A percentile compares a stretch with the other conserved stretches of the same genome.
phyloP scores from a whole-genome alignment of 1,140 invertebrate species.

The Thalassaphorura encarpata region DNA sequence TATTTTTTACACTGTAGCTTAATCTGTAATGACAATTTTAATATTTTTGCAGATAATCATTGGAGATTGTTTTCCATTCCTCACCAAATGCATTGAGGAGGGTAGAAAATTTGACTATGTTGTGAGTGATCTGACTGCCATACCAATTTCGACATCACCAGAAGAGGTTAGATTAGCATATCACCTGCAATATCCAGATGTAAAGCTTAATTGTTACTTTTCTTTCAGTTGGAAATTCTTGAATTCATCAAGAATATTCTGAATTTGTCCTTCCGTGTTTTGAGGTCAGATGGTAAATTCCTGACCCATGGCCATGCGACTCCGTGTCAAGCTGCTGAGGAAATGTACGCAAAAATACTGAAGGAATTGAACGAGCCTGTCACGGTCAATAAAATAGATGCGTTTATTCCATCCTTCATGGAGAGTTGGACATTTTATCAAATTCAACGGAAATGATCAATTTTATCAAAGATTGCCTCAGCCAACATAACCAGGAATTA shows the following conservation, averaged over 20 bases:
- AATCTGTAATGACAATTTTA: neutral
- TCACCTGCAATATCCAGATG: neutral
- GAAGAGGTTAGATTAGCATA: conserved; percentile 36
- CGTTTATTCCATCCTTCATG: conserved; percentile 79
- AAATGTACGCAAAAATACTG: conserved; percentile 69
- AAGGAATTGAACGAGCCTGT: conserved; percentile 56
- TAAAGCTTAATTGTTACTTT: neutral
- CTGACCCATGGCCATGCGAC: conserved; percentile 82
- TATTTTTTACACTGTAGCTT: neutral
- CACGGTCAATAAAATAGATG: conserved; percentile 55
- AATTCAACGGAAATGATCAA: neutral
- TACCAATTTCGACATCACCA: conserved; percentile 63
- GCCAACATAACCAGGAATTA: neutral
- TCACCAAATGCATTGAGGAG: conserved; percentile 65
- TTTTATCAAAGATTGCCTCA: neutral
- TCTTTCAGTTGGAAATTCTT: conserved; percentile 60
- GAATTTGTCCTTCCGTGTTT: conserved; percentile 60
- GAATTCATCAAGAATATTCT: conserved; percentile 73
- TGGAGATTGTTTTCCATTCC: conserved; percentile 72
- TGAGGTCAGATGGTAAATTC: conserved; percentile 71
- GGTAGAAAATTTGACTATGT: conserved; percentile 81
- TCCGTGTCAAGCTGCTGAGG: conserved; percentile 59
- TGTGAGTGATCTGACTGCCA: conserved; percentile 85
- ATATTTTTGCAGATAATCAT: conserved; percentile 61
- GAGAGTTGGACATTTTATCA: conserved; percentile 81